These are phyloP conservation scores for Dicrurus megarhynchus DNA, from an alignment of 2,113 vertebrate species.

Conservation along the genomic window DNA sequence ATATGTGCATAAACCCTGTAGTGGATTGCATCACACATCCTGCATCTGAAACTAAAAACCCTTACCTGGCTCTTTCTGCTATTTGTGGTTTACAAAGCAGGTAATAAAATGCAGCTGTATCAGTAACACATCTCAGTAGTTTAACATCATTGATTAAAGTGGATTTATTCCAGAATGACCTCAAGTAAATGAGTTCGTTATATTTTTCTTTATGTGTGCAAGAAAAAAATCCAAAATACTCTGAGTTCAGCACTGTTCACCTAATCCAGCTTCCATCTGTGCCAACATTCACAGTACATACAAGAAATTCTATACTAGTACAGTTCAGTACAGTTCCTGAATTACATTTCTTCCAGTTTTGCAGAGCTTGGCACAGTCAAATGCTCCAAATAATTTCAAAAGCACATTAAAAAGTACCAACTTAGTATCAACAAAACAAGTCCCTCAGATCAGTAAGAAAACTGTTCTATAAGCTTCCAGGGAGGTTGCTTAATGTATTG, in stretches of 20 bases:
- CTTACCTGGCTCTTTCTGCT: neutral
- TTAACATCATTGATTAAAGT: neutral
- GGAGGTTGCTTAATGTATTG: neutral
- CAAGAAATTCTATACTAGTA: conserved; percentile 10
- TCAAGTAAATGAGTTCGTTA: neutral
- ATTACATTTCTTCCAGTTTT: neutral
- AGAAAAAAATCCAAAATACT: neutral
- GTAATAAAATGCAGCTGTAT: neutral
- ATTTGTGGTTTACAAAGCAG: neutral
- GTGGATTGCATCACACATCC: conserved; percentile 16
- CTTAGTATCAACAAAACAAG: neutral
- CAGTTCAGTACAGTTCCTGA: neutral
- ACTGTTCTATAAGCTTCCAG: neutral
- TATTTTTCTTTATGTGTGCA: neutral
- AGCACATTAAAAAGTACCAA: neutral
- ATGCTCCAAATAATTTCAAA: neutral
- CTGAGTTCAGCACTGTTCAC: neutral
- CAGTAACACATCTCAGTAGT: neutral
- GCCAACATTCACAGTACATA: neutral
- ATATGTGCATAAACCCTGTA: conserved; percentile 6
- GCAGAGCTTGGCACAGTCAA: neutral
- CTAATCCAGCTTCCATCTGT: neutral
- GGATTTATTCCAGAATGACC: conserved; percentile 14
- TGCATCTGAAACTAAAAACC: conserved; percentile 14
- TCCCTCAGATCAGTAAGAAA: neutral